These are phyloP conservation scores for Cephus sareptanus DNA, from an alignment of 2,888 invertebrate species.

Conservation along the genomic window DNA sequence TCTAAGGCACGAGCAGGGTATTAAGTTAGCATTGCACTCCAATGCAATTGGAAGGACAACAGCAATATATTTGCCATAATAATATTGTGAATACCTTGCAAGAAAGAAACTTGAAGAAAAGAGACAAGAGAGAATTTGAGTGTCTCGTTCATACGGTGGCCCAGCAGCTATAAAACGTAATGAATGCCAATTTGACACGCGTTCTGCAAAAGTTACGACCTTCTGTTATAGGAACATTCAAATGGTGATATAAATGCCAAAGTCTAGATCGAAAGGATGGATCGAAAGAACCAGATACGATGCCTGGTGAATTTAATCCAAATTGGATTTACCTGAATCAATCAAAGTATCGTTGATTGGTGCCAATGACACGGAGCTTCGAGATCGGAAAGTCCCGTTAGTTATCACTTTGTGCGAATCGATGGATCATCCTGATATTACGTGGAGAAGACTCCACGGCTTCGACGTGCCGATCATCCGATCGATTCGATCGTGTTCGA, in stretches of 20 bases:
- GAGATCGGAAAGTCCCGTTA: background rate
- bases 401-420: background rate
- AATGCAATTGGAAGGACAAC: background rate
- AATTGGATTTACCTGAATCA: background rate
- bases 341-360: background rate
- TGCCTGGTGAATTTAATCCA: background rate
- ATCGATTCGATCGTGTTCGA: constrained; percentile 11
- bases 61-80: constrained; percentile 13
- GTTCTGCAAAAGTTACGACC: constrained; percentile 22
- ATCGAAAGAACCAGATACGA: too few relatives aligned
- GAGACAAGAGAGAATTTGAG: background rate
- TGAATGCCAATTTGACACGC: constrained; percentile 34
- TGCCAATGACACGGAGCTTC: background rate
- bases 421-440: background rate
- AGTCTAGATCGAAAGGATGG: too few relatives aligned
- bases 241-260: background rate
- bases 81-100: constrained; percentile 12
- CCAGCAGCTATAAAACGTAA: constrained; percentile 33
- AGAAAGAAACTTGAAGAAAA: background rate
- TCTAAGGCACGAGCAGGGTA: background rate
- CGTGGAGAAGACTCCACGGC: background rate
- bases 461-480: constrained; percentile 16
- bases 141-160: constrained; percentile 9
- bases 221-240: background rate
- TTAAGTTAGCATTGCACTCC: background rate